These are phyloP conservation scores for Lineus longissimus DNA, from an alignment of 1,140 invertebrate species.

Conservation along the genomic window DNA sequence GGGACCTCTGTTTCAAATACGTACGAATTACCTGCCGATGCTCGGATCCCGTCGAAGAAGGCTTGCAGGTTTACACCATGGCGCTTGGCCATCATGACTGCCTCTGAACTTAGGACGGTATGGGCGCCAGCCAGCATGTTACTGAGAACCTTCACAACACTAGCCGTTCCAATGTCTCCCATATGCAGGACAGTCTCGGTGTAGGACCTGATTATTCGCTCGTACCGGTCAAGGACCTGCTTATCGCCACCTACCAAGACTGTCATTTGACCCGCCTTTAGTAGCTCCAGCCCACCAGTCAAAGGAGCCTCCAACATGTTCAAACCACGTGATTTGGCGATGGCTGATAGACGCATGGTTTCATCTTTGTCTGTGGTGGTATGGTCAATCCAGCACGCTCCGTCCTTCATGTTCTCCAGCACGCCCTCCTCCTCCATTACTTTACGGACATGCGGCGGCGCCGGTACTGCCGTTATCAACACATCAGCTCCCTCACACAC, in stretches of 20 bases:
- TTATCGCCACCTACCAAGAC: neutral
- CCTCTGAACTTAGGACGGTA: neutral
- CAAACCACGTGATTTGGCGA: neutral
- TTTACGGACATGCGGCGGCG: neutral
- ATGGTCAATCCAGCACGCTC: conserved; percentile 8
- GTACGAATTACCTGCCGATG: conserved; percentile 8
- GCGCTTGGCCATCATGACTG: neutral
- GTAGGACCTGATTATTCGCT: neutral
- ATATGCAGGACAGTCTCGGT: conserved; percentile 4
- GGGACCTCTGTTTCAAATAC: conserved; percentile 9
- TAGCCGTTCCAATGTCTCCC: neutral
- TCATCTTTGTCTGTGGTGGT: conserved; percentile 3
- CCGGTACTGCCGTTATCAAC: conserved; percentile 4
- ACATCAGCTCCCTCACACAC: neutral
- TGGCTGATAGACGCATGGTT: neutral
- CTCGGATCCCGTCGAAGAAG: conserved; percentile 8
- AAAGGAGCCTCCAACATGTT: neutral
- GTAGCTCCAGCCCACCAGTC: neutral
- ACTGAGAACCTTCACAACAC: conserved; percentile 4
- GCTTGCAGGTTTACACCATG: conserved; percentile 8
- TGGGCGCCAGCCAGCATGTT: conserved; percentile 3
- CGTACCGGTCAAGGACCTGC: neutral
- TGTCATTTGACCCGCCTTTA: neutral
- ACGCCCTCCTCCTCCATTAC: conserved; percentile 9
- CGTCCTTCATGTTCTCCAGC: neutral